Conservation (phyloP, 2,888 invertebrate species). For the Tetheella fluctuosa region DNA sequence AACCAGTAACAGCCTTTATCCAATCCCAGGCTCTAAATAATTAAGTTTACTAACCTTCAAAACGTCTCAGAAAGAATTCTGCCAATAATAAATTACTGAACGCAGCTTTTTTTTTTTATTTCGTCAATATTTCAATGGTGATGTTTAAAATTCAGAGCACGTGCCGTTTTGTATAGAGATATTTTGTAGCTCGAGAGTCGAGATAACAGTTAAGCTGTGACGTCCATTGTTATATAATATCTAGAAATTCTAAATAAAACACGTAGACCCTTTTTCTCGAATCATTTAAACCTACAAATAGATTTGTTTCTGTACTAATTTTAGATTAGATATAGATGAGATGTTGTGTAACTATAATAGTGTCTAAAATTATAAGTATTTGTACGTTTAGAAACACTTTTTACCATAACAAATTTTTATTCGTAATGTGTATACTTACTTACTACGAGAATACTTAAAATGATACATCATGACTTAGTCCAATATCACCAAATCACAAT, state of each 20-base stretch:
- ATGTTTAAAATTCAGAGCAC: constrained; percentile 10
- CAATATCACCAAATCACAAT: no score
- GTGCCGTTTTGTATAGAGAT: not conserved
- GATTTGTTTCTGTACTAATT: no score
- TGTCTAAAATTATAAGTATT: no score
- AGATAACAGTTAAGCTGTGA: constrained; percentile 9
- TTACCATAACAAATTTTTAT: no score
- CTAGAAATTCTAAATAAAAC: not conserved
- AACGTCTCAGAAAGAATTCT: not conserved
- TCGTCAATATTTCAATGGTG: not conserved
- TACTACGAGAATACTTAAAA: no score
- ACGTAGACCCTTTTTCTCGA: not conserved
- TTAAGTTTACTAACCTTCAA: not conserved
- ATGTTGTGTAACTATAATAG: no score
- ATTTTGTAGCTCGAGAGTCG: not conserved
- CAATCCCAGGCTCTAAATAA: not conserved
- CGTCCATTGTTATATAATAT: not conserved
- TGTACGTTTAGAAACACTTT: no score
- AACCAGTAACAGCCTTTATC: not conserved
- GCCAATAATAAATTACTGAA: constrained; percentile 6
- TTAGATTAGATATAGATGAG: no score
- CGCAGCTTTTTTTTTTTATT: constrained; percentile 11
- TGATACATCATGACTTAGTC: no score
- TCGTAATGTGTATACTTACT: no score
- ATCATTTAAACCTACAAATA: not conserved